Conservation (phyloP, 2,888 invertebrate genomes). For the Leucozona laternaria region DNA sequence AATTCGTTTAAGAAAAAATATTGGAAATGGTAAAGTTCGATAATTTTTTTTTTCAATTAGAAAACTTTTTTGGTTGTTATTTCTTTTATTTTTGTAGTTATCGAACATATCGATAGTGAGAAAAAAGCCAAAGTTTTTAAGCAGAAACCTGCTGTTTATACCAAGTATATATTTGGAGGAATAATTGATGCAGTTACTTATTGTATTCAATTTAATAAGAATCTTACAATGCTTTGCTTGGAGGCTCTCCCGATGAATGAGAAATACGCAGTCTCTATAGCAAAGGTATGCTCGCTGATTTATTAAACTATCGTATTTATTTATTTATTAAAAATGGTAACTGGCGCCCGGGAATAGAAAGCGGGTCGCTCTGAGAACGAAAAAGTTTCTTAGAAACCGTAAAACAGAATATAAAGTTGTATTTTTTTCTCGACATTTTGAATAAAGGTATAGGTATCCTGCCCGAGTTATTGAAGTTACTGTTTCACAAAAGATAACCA, state of each 20-base stretch:
- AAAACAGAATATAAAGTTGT: no score
- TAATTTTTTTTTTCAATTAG: neutral
- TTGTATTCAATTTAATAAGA: slow-evolving; percentile 87
- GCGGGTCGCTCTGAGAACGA: no score
- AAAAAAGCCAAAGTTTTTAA: slow-evolving; percentile 87
- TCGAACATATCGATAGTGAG: slow-evolving; percentile 85
- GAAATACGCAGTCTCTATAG: slow-evolving; percentile 87
- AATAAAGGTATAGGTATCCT: no score
- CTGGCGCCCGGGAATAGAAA: neutral
- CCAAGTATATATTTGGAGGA: slow-evolving; percentile 88
- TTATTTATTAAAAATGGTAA: neutral
- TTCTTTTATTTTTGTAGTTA: slow-evolving; percentile 75
- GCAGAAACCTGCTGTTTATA: slow-evolving; percentile 87
- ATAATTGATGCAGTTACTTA: slow-evolving; percentile 87
- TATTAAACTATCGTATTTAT: neutral
- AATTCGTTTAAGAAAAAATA: slow-evolving; percentile 86
- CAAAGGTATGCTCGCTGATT: slow-evolving; percentile 84
- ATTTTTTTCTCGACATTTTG: no score
- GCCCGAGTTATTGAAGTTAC: no score
- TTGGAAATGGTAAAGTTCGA: slow-evolving; percentile 78
- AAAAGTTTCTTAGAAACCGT: no score
- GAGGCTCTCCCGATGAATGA: slow-evolving; percentile 89
- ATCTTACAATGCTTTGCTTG: slow-evolving; percentile 87
- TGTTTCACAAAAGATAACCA: no score
- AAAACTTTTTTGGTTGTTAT: neutral